Base-by-base conservation (phyloP, 2,797 vertebrate genomes). In the Alca torda region DNA sequence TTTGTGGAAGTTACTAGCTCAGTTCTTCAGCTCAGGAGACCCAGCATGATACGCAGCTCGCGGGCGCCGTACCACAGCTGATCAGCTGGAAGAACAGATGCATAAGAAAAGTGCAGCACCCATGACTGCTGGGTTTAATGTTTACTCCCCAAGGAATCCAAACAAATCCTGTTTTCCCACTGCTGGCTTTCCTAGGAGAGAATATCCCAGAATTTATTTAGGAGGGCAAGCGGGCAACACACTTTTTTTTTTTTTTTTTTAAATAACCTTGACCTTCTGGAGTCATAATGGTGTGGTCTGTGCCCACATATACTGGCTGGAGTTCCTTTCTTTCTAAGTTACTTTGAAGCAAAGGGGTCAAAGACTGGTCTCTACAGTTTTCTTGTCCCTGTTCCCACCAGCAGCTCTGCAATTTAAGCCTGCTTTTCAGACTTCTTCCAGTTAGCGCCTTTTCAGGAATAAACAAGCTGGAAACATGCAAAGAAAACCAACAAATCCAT, bases 131-230 rank as follows among this genome's bases (percentile, higher is more conserved):
- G 6, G 3, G 67, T 89, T 95, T 67, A 84, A 84, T 84, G 39
- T 80, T 87, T 89, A 80, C 13, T 89, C 60, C 41, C 43, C 39
- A 77, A 81, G 73, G 79, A 96, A 92, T 69, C 51, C 68, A 93
- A 87, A 87, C 53, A 96, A 90, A 81, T 37, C 28, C 51, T 65
- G 20, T 73, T 89, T 93, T 90, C 84, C 83, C 83, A 72, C 28
- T 90, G 67, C 46, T 64, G 61, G 45, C 54, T 90, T 68, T 89
- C 45, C 64, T 53, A 72, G 17, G 17, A 50, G 16, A 75, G 28
- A 73, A 57, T 7, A 92, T 51, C 57, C 80, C 21, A 64, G 70
- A 37, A 63, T 73, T 80, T 83, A 56, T 78, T 41, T 68, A 37
- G 21, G 26, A 93, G 16, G 41, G 59, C 8, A 14, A 20, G 13